Evolutionary conservation across 2,888 invertebrate species (phyloP).

Genomic region (Hymenopus coronatus): DNA sequence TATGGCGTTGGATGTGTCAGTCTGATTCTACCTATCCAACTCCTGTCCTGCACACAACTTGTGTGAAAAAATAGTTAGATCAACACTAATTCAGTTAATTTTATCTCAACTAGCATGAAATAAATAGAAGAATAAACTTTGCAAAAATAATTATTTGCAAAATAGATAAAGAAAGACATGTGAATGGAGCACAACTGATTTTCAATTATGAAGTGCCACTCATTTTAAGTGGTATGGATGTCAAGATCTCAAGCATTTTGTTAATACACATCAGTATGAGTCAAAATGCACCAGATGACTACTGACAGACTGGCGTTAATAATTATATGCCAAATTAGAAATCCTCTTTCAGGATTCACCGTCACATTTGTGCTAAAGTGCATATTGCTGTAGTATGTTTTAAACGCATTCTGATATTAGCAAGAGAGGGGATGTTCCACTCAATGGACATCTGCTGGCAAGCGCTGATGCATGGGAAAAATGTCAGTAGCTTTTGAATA

Average conservation of each 20-base stretch:
- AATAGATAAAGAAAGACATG: too few relatives aligned
- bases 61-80: too few relatives aligned
- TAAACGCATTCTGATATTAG: background rate
- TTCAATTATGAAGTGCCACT: background rate
- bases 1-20: too few relatives aligned
- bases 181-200: too few relatives aligned
- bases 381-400: background rate
- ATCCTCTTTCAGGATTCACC: background rate
- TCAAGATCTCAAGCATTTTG: background rate
- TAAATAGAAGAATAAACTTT: too few relatives aligned
- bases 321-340: background rate
- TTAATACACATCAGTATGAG: background rate
- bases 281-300: background rate
- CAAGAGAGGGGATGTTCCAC: background rate
- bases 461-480: background rate
- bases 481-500: too few relatives aligned
- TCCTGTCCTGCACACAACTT: too few relatives aligned
- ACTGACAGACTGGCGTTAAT: background rate
- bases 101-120: too few relatives aligned
- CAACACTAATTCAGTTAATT: too few relatives aligned
- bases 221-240: too few relatives aligned
- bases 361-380: background rate
- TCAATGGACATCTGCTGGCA: background rate
- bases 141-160: too few relatives aligned
- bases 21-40: too few relatives aligned